A percentile compares a stretch with the other conserved stretches of the same genome.
Conservation (phyloP, 2,797 vertebrate genomes). For the Semaprochilodus insignis region DNA sequence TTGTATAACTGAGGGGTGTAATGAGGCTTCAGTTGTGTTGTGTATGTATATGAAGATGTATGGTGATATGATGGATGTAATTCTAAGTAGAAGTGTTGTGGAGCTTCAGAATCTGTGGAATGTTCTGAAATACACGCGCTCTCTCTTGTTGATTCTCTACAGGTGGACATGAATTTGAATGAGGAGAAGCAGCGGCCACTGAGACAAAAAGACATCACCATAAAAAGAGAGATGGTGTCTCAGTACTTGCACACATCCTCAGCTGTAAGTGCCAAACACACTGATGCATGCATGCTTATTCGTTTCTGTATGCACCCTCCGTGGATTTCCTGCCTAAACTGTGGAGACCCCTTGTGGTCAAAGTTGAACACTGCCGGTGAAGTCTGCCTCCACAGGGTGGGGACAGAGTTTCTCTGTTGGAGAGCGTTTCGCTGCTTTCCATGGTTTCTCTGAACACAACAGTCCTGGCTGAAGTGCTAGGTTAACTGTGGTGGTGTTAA, state of each 20-base stretch:
- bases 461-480: neutral
- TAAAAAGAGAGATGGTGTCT: slow-evolving; percentile 94
- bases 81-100: neutral
- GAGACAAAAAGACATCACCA: slow-evolving; percentile 86
- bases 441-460: neutral
- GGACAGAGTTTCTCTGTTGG: neutral
- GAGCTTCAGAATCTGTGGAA: neutral
- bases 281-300: neutral
- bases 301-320: neutral
- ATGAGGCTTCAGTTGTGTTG: neutral
- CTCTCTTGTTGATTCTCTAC: neutral
- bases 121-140: neutral
- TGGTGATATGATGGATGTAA: no score
- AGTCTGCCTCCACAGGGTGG: neutral
- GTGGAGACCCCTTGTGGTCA: slow-evolving; percentile 11
- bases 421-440: neutral
- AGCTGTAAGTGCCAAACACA: slow-evolving; percentile 77
- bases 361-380: neutral
- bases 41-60: neutral
- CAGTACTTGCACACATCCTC: slow-evolving; percentile 91
- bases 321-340: neutral
- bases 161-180: slow-evolving; percentile 93
- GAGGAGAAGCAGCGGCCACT: slow-evolving; percentile 90
- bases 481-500: no score
- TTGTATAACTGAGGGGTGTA: neutral